phyloP scores from a whole-genome alignment of 2,113 vertebrate species.

The Syngnathus typhle region DNA sequence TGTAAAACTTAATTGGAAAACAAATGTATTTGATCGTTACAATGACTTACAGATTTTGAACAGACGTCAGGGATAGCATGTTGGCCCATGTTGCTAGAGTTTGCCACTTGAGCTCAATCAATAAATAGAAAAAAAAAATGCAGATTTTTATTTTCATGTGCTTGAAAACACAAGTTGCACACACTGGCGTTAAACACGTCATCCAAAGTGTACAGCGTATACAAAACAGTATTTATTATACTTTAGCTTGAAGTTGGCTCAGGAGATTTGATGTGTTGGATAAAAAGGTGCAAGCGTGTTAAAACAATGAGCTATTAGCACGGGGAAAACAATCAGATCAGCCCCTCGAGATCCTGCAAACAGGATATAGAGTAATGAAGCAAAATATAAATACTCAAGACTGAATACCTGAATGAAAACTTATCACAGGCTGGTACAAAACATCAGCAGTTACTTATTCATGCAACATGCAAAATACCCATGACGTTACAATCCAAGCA shows the following conservation, averaged over 20 bases:
- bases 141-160: constrained; percentile 53
- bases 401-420: constrained; percentile 37
- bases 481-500: constrained; percentile 10
- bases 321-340: constrained; percentile 7
- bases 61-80: too few species aligned
- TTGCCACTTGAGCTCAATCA: not conserved
- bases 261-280: constrained; percentile 32
- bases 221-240: constrained; percentile 14
- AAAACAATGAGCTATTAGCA: not conserved
- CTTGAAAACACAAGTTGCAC: constrained; percentile 48
- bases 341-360: constrained; percentile 23
- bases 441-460: constrained; percentile 23
- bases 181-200: constrained; percentile 28
- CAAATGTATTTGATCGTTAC: not conserved
- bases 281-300: constrained; percentile 35
- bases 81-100: too few species aligned
- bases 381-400: constrained; percentile 32
- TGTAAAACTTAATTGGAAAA: not conserved
- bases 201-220: not conserved
- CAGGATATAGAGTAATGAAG: constrained; percentile 23
- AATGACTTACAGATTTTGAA: too few species aligned
- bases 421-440: constrained; percentile 26
- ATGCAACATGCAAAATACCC: constrained; percentile 9
- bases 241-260: constrained; percentile 42
- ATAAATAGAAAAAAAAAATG: constrained; percentile 18